Evolutionary conservation across 2,888 invertebrate genomes (phyloP).

Genomic region (Diaphora mendica): DNA sequence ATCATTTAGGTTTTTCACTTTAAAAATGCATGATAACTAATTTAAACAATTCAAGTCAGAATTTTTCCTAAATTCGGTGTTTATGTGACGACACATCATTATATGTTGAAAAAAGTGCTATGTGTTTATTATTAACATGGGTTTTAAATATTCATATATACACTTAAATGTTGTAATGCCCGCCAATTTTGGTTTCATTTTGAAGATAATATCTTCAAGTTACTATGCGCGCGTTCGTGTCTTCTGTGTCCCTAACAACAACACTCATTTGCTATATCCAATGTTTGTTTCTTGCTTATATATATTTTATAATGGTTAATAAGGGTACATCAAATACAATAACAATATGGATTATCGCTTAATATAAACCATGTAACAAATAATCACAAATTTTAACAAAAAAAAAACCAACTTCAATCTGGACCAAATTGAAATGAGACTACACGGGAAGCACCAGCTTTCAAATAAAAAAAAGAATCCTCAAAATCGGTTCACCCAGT

Average conservation of each 20-base stretch:
- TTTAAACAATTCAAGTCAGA: neutral
- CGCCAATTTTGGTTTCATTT: neutral
- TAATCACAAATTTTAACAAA: too few species aligned
- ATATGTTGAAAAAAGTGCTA: too few species aligned
- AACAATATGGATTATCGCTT: neutral
- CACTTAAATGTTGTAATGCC: neutral
- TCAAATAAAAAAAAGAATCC: too few species aligned
- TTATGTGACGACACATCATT: neutral
- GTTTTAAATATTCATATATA: too few species aligned
- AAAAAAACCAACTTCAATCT: too few species aligned
- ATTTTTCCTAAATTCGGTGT: neutral
- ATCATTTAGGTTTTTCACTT: neutral
- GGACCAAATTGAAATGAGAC: too few species aligned
- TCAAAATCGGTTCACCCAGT: too few species aligned
- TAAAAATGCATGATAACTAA: neutral
- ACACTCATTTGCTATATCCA: neutral
- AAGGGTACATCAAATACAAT: neutral
- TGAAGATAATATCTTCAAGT: neutral
- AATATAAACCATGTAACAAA: neutral
- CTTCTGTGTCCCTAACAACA: neutral
- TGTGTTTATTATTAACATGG: too few species aligned
- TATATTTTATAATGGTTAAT: neutral
- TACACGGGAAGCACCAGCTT: too few species aligned
- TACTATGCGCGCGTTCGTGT: neutral
- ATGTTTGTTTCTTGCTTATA: neutral